These are phyloP conservation scores for Troides helena DNA, from an alignment of 2,888 invertebrate genomes.

Conservation along the genomic window DNA sequence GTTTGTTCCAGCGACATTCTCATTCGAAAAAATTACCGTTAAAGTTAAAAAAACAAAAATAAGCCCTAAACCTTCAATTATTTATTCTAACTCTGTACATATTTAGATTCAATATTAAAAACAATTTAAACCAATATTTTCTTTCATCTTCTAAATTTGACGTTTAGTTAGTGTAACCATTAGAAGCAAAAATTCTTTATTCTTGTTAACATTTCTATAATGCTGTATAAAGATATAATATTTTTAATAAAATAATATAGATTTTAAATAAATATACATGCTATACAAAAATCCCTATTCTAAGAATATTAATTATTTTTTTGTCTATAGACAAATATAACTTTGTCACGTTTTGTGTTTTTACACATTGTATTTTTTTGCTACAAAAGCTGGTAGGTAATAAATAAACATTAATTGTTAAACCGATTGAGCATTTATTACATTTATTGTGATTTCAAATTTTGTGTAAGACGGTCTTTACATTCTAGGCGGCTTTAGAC, in stretches of 20 bases:
- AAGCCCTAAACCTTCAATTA: neutral
- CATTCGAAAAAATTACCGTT: slow-evolving; percentile 21
- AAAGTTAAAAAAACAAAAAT: neutral
- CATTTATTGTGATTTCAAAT: no score
- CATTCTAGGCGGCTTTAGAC: no score
- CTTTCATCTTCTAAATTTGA: neutral
- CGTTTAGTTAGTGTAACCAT: neutral
- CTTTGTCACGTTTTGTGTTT: no score
- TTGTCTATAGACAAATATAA: no score
- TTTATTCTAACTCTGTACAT: neutral
- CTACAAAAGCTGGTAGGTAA: no score
- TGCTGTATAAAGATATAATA: neutral
- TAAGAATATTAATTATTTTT: no score
- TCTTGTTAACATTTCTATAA: neutral
- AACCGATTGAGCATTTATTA: no score
- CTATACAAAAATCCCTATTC: no score
- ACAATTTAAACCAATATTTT: neutral
- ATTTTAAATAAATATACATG: no score
- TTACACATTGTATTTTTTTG: no score
- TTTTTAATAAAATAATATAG: neutral
- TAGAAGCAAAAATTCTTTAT: neutral
- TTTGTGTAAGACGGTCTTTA: no score
- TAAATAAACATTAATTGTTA: no score
- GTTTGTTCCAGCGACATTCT: slow-evolving; percentile 92
- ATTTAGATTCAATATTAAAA: slow-evolving; percentile 7